phyloP scores from a whole-genome alignment of 2,797 vertebrate species.

The Myiotriccus ornatus region DNA sequence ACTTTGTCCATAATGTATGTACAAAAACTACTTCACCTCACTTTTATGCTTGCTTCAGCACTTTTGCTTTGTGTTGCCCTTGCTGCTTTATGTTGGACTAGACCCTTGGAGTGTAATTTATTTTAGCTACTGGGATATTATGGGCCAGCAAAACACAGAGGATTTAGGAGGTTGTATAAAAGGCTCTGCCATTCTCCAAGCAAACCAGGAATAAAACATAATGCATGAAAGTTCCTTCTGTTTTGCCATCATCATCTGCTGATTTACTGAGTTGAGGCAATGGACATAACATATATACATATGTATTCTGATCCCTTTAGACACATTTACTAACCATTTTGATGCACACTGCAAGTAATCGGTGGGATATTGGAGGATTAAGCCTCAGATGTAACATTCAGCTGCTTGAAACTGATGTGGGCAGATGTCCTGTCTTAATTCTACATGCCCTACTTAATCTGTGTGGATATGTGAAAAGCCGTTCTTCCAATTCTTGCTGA shows the following conservation, averaged over 20 bases:
- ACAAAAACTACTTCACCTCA: not conserved
- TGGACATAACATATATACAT: not conserved
- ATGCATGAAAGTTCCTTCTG: not conserved
- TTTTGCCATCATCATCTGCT: not conserved
- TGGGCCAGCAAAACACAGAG: not conserved
- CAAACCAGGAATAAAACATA: not conserved
- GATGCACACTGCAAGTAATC: not conserved
- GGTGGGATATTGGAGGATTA: not conserved
- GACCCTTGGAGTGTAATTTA: not conserved
- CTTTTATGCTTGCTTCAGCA: not conserved
- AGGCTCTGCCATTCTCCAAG: not conserved
- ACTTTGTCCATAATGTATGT: not conserved
- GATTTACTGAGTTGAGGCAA: not conserved
- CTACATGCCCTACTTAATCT: not conserved
- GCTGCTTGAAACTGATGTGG: not conserved
- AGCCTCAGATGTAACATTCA: not conserved
- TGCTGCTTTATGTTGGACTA: not conserved
- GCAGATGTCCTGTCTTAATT: not conserved
- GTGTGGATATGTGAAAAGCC: not conserved
- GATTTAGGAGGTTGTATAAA: not conserved
- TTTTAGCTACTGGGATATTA: not conserved
- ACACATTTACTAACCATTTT: not conserved
- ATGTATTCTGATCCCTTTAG: not conserved
- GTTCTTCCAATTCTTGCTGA: not conserved
- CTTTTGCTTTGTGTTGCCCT: not conserved